phyloP scores from a whole-genome alignment of 2,797 vertebrate genomes.

The Clarias pachynema region DNA sequence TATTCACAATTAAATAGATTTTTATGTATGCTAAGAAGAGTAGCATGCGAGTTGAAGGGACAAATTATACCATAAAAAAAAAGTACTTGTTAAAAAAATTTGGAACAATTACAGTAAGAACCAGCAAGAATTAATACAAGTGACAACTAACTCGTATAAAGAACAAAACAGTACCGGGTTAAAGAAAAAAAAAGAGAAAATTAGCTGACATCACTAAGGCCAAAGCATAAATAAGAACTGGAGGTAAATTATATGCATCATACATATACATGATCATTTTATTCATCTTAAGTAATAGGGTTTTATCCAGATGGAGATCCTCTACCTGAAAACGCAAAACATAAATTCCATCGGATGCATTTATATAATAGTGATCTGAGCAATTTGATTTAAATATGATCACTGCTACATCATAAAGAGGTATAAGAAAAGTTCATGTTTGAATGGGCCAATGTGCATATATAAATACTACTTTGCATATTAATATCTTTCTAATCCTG shows the following conservation, averaged over 20 bases:
- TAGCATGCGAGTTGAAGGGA: not conserved
- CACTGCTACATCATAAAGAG: not conserved
- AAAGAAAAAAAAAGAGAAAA: not conserved
- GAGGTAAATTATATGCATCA: not conserved
- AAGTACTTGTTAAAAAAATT: not conserved
- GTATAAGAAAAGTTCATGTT: not conserved
- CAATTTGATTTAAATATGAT: not conserved
- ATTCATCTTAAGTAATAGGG: not conserved
- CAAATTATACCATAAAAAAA: not conserved
- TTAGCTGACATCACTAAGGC: not conserved
- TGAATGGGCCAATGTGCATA: not conserved
- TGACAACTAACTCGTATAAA: not conserved
- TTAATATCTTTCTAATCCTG: not conserved
- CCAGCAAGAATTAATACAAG: conserved; percentile 1
- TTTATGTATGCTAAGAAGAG: not conserved
- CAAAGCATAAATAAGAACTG: not conserved
- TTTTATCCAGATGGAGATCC: not conserved
- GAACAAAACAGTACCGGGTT: not conserved
- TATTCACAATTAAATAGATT: not conserved
- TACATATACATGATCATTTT: not conserved
- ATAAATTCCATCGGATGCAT: not conserved
- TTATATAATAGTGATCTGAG: not conserved
- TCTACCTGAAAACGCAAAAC: not conserved
- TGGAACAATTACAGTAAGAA: not conserved
- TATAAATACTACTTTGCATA: not conserved